Evolutionary conservation across 2,113 vertebrate genomes (phyloP), one percentile per base, ranked within the genome.

Genomic region (Ceratotherium simum): DNA sequence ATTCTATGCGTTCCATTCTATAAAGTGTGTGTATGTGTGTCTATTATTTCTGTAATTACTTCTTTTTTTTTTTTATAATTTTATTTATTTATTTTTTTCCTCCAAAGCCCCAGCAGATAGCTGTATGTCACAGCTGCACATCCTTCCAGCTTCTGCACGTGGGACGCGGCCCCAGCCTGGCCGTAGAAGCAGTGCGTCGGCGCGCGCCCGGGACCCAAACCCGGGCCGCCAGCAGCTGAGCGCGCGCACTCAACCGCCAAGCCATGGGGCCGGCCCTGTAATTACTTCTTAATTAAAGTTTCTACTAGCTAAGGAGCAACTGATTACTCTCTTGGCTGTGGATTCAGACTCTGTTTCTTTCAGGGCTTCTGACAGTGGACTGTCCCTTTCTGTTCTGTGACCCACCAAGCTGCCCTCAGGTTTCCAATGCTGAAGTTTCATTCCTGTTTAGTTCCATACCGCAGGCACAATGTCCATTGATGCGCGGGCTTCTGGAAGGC

Each of bases 241-340:
- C n/a, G n/a, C n/a, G n/a, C n/a, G n/a, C n/a, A n/a, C n/a, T n/a
- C n/a, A n/a, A n/a, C n/a, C n/a, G n/a, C n/a, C n/a, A n/a, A n/a
- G n/a, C n/a, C n/a, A n/a, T n/a, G n/a, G n/a, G n/a, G n/a, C n/a
- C n/a, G n/a, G n/a, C n/a, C n/a, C 27, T 90, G 10, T 93, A 92
- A 81, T 88, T 93, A 75, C n/a, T 92, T 97, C 73, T 81, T 96
- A 90, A 73, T 90, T 86, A 39, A 92, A 76, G 23, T 81, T 95
- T 90, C 83, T 83, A 39, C 36, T 87, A 21, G 29, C 64, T 56
- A 80, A 76, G 9, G 39, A 48, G 18, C n/a, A 42, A 51, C 1
- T 2, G 69, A 21, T 95, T 82, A 56, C 21, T 89, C 17, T 8
- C 51, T 72, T 88, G 14, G 67, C 33, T 67, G 12, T 86, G 56